Base-by-base conservation (phyloP, 37 sponge, comb jelly and placozoan species). In the Chondrosia reniformis region DNA sequence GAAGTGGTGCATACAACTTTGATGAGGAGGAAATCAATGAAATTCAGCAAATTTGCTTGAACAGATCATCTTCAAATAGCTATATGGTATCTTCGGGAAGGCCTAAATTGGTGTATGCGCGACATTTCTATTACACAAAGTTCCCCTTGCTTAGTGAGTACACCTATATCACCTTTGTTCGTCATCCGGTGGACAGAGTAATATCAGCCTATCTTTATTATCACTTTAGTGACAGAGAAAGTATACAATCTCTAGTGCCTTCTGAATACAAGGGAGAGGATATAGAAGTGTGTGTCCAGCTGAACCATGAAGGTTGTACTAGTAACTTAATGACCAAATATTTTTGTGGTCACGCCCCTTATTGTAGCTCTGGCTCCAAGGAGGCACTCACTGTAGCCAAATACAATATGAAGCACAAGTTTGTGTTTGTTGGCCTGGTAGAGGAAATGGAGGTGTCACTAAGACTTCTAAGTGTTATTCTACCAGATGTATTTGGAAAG, bases 181-280 rank as follows among this genome's bases (percentile, higher is more conserved):
- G 95, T 1, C 84, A 95, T 4, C 95, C 95, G 1, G 79, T 91
- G 21, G 54, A 72, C n/a, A 52, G 95, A 59, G 57, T 86, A 8
- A 58, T 88, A 2, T 95, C 95, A 0, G 85, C 91, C 2, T 95
- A 83, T 57, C 71, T 83, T 41, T 95, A 95, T 80, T 91, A 95
- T 43, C 91, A 91, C 66, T 91, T 75, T 67, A 91, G 89, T 63
- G 57, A 81, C 38, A 88, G 79, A 55, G 41, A 54, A 12, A 52
- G 85, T 46, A 85, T 93, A 12, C 80, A 85, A 30, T 30, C 6
- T 6, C 63, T 91, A 42, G 63, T 88, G 12, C 75, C 85, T 33
- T 78, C 67, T 0, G 45, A 45, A 19, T 57, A 80, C 40, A 79
- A 45, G 34, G 77, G 82, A 1, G 92, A 91, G 56, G 56, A 69